These are phyloP conservation scores for Ochotona curzoniae DNA, from an alignment of 2,113 vertebrate genomes.

Conservation along the genomic window DNA sequence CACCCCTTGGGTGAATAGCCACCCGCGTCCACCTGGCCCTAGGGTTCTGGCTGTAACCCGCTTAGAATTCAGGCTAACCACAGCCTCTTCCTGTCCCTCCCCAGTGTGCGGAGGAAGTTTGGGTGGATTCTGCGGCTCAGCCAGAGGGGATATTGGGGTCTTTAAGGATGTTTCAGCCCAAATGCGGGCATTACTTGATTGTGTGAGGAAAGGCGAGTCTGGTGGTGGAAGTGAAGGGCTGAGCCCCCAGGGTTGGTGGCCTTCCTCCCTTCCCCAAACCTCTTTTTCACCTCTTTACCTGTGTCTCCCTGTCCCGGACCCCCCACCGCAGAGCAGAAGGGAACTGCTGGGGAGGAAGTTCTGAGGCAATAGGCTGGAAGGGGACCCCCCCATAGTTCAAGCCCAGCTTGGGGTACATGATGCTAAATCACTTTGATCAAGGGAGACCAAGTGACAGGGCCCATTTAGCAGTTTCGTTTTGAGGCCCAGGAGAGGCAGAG, in stretches of 20 bases:
- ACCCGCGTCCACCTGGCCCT: slow-evolving; percentile 1
- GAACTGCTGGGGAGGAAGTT: background rate
- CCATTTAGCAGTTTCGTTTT: slow-evolving; percentile 44
- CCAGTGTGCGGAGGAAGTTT: background rate
- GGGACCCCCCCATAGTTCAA: background rate
- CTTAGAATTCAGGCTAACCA: background rate
- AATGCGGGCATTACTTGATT: background rate
- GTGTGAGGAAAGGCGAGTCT: background rate
- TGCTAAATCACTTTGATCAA: slow-evolving; percentile 34
- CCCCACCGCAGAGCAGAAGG: background rate
- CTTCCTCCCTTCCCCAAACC: background rate
- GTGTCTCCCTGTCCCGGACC: background rate
- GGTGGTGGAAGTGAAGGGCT: background rate
- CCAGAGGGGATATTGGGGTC: background rate
- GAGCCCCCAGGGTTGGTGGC: background rate
- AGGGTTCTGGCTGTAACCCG: background rate
- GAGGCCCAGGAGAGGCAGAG: background rate
- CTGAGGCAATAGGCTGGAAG: background rate
- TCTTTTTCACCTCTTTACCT: background rate
- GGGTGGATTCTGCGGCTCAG: background rate
- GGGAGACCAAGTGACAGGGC: background rate
- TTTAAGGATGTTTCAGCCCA: background rate
- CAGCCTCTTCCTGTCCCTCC: too few relatives aligned
- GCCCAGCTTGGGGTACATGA: background rate
- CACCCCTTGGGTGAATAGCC: background rate